These are phyloP conservation scores for Epinotia ramella DNA, from an alignment of 2,888 invertebrate genomes.

Conservation along the genomic window DNA sequence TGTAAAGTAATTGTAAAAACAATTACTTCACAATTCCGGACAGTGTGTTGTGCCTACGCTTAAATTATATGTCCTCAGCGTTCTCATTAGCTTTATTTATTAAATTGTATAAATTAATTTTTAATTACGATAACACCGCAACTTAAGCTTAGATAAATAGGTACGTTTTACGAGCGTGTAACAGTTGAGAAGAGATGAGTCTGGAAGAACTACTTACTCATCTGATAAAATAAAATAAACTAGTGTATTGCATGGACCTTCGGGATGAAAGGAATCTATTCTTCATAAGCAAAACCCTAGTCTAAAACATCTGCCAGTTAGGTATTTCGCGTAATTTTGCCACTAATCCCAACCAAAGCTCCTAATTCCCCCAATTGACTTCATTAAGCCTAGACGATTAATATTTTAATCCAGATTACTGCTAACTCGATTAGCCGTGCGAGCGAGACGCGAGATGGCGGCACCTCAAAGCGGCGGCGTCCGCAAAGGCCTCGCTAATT, in stretches of 20 bases:
- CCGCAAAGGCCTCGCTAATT: constrained; percentile 70
- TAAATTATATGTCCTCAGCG: too few species aligned
- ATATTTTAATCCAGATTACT: constrained; percentile 43
- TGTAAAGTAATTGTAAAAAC: constrained; percentile 16
- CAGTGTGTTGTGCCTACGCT: neutral
- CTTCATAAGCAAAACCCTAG: neutral
- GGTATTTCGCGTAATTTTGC: constrained; percentile 11
- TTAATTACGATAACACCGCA: too few species aligned
- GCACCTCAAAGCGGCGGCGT: constrained; percentile 82
- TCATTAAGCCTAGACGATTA: constrained; percentile 39
- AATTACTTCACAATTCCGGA: constrained; percentile 3
- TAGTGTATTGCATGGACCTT: too few species aligned
- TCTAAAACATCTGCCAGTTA: neutral
- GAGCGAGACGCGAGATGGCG: constrained; percentile 58
- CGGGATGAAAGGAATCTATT: too few species aligned
- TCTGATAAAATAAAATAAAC: too few species aligned
- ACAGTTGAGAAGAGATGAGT: too few species aligned
- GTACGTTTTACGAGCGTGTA: too few species aligned
- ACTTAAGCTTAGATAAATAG: too few species aligned
- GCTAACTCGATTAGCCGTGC: constrained; percentile 43
- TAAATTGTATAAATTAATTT: too few species aligned
- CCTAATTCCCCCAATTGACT: constrained; percentile 29
- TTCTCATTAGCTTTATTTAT: too few species aligned
- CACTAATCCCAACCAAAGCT: constrained; percentile 1
- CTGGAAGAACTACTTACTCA: too few species aligned